phyloP scores from a whole-genome alignment of 2,888 invertebrate species.

The Mythimna lalbum region DNA sequence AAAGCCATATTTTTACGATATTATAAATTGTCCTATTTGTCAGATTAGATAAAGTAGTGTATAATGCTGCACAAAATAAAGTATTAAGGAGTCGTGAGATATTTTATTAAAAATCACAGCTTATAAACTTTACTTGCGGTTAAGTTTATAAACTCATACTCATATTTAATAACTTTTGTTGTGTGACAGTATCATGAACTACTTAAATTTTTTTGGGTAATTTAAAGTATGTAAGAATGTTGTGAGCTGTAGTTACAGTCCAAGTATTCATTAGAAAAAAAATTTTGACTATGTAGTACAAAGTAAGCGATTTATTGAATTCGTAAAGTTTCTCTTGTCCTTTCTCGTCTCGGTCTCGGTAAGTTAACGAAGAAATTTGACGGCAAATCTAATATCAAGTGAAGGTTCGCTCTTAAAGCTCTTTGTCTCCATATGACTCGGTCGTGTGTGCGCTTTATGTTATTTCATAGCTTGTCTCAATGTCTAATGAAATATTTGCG shows the following conservation, averaged over 20 bases:
- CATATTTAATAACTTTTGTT: too few species aligned
- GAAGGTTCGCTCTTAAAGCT: constrained; percentile 71
- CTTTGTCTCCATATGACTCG: constrained; percentile 67
- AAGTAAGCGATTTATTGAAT: not conserved
- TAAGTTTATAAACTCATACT: too few species aligned
- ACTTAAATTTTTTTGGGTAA: not conserved
- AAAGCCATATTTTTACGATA: too few species aligned
- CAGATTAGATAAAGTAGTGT: too few species aligned
- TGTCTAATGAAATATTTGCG: constrained; percentile 70
- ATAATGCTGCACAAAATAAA: too few species aligned
- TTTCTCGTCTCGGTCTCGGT: constrained; percentile 61
- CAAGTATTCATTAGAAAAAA: not conserved
- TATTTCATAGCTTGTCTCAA: constrained; percentile 67
- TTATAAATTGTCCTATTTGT: too few species aligned
- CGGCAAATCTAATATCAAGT: constrained; percentile 78
- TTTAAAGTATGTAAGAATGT: not conserved
- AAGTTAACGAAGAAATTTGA: constrained; percentile 73
- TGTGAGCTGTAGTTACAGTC: not conserved
- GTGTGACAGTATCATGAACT: too few species aligned
- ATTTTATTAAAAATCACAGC: too few species aligned
- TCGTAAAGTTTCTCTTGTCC: constrained; percentile 56
- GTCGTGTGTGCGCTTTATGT: constrained; percentile 62
- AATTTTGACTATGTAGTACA: not conserved
- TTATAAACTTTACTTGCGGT: too few species aligned
- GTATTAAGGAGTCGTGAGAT: too few species aligned